Evolutionary conservation across 2,797 vertebrate species (phyloP).

Genomic region (Silurus lanzhouensis): DNA sequence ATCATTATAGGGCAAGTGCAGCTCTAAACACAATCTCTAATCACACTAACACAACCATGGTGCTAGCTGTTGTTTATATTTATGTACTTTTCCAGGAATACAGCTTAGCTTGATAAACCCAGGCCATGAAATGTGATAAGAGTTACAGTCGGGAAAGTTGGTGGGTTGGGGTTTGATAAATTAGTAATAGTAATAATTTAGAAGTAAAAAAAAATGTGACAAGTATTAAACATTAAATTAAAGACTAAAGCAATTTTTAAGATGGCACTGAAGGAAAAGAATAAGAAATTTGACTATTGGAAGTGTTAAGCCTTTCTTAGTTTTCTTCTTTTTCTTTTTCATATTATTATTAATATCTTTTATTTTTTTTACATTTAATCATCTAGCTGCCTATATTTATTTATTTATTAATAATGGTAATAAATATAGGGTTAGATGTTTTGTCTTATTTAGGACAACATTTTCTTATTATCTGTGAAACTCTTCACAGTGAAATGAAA

Average conservation of each 20-base stretch:
- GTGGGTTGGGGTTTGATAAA: no score
- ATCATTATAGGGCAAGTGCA: neutral
- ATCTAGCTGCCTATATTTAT: no score
- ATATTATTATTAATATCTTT: neutral
- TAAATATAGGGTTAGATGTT: neutral
- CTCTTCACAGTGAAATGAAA: neutral
- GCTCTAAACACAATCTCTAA: neutral
- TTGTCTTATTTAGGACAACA: neutral
- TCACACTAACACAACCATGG: neutral
- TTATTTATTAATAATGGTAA: neutral
- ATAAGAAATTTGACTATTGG: neutral
- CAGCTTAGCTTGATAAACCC: neutral
- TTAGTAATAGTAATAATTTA: no score
- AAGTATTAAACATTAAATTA: neutral
- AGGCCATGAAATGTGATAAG: conserved; percentile 1
- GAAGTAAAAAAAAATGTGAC: no score
- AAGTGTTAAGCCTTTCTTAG: neutral
- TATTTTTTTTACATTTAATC: no score
- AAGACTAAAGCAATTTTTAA: neutral
- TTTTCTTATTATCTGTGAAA: neutral
- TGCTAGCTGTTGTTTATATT: neutral
- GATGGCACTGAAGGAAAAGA: neutral
- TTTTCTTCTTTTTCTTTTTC: no score
- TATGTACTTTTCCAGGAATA: neutral
- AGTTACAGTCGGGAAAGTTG: neutral